Evolutionary conservation across 2,888 invertebrate genomes (phyloP).

Genomic region (Melanargia galathea): DNA sequence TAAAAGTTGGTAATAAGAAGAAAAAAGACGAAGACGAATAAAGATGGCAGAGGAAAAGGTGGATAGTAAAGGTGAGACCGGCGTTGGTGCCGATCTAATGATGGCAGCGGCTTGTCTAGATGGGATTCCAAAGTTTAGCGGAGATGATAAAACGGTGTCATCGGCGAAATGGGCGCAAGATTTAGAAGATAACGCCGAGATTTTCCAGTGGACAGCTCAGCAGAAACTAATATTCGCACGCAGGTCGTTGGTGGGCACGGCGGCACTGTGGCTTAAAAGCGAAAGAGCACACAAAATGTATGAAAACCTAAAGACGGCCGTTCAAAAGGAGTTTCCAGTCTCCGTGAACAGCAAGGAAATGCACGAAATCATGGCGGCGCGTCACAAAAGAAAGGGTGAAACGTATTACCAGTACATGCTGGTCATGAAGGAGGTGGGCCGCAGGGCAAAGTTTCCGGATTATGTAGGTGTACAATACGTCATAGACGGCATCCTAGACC

Average conservation of each 20-base stretch:
- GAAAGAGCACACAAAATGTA: not conserved
- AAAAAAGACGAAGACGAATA: no score
- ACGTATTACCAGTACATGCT: no score
- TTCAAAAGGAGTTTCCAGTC: not conserved
- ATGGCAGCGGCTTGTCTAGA: not conserved
- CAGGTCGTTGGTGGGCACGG: conserved; percentile 24
- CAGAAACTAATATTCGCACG: conserved; percentile 42
- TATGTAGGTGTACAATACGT: no score
- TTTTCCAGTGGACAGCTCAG: conserved; percentile 37
- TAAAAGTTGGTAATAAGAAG: no score
- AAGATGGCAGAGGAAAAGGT: no score
- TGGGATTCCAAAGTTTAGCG: conserved; percentile 3
- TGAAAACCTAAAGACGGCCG: not conserved
- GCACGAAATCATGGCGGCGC: no score
- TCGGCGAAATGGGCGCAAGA: conserved; percentile 38
- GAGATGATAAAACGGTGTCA: conserved; percentile 30
- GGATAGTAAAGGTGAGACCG: no score
- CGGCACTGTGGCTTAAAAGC: not conserved
- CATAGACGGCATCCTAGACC: no score
- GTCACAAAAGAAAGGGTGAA: no score
- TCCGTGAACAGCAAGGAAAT: no score
- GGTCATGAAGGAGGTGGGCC: no score
- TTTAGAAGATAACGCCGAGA: conserved; percentile 43
- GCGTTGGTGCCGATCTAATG: not conserved
- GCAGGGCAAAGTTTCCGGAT: no score